Conservation (phyloP, 2,113 vertebrate species). For the Arenaria interpres region DNA sequence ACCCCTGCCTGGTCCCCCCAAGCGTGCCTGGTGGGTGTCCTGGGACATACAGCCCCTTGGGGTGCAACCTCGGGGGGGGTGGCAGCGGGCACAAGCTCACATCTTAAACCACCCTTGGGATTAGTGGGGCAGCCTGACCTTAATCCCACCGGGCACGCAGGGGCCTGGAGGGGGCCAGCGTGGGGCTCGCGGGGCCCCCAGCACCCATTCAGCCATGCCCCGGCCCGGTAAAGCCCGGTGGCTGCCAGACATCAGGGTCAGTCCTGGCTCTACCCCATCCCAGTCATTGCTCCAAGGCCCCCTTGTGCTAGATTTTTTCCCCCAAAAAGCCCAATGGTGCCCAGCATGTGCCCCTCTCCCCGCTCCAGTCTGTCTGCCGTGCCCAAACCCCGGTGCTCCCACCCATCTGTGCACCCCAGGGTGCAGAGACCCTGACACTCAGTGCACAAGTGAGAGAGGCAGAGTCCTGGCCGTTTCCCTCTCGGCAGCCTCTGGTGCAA, state of each 20-base stretch:
- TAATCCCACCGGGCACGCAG: background rate
- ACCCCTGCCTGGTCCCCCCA: background rate
- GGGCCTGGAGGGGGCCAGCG: background rate
- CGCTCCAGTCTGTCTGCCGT: accelerated
- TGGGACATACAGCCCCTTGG: accelerated
- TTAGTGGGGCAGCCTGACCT: constrained; percentile 17
- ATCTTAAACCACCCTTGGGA: background rate
- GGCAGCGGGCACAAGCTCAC: background rate
- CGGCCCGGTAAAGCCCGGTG: accelerated
- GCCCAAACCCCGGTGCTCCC: accelerated
- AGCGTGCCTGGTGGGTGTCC: background rate
- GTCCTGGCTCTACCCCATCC: background rate
- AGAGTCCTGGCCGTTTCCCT: background rate
- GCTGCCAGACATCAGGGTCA: background rate
- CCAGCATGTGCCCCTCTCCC: accelerated
- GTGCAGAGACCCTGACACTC: background rate
- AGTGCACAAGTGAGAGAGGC: background rate
- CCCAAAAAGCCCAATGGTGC: background rate
- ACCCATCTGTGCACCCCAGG: background rate
- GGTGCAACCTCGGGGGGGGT: background rate
- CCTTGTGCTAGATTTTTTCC: background rate
- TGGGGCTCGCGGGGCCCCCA: background rate
- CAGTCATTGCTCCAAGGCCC: background rate
- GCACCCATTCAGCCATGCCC: background rate
- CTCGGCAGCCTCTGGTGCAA: background rate